Evolutionary conservation across 2,888 invertebrate genomes (phyloP), one percentile per base, ranked within the genome.

Genomic region (Lepetodrilus schrolli): DNA sequence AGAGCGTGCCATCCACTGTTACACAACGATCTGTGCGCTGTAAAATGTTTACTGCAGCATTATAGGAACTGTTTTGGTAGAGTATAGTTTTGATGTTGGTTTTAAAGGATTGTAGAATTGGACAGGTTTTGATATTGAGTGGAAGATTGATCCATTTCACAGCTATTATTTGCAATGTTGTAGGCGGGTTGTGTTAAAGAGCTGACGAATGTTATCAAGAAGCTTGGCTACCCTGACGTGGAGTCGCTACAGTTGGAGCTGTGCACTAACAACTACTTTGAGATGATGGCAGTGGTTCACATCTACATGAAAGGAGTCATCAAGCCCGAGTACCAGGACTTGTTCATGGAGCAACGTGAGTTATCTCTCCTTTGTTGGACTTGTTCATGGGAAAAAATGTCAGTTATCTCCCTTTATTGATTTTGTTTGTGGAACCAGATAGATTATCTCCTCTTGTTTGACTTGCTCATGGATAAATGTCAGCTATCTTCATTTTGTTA

Each of bases 321-420:
- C 17, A 76, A 82, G 26, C 82, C 83, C 1, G 77, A 77, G 21
- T 82, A 86, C 48, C 88, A 87, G 77, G 89, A 89, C 70, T 78
- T 89, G 7, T 88, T 87, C 74, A 75, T 89, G 66, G 89, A 89
- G 70, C 86, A 88, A 66, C 84, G 89, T 89, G 81, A 79, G 86
- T 82, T 38, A 0, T 0, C 0, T 20, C 20, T 38, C 21, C 1
- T 38, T n/a, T n/a, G n/a, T n/a, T n/a, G n/a, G n/a, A n/a, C 7
- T 65, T 1, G n/a, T 13, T 23, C 5, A 4, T 8, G 38, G 38
- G 38, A 38, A 38, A 38, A 13, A 13, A 8, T 38, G 38, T 38
- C 7, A 38, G 38, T 5, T 38, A 8, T 7, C 49, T 49, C 17
- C 5, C 2, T n/a, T n/a, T n/a, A n/a, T n/a, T n/a, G n/a, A n/a